Conservation (phyloP, 2,888 invertebrate species). For the Catotricha subobsoleta region DNA sequence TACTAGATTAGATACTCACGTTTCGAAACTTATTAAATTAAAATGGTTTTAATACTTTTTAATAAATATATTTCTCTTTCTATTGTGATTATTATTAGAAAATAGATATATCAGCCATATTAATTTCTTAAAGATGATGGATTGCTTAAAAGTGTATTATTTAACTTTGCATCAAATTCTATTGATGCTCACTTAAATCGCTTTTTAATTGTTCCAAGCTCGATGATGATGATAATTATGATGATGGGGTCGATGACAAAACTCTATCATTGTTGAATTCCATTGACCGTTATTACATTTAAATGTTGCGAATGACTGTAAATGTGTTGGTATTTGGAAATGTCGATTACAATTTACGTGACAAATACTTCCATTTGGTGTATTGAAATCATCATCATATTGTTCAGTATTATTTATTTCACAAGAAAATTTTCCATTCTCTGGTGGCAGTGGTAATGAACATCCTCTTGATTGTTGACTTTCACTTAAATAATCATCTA, state of each 20-base stretch:
- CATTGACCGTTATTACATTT: slow-evolving; percentile 12
- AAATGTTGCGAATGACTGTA: slow-evolving; percentile 9
- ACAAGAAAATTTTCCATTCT: slow-evolving; percentile 13
- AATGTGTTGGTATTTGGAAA: slow-evolving; percentile 11
- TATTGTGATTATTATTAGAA: too few relatives aligned
- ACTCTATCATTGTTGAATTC: slow-evolving; percentile 12
- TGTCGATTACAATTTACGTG: slow-evolving; percentile 11
- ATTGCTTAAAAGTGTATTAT: too few relatives aligned
- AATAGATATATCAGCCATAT: too few relatives aligned
- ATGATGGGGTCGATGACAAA: slow-evolving; percentile 9
- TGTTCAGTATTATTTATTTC: slow-evolving; percentile 11
- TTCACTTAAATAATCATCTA: neutral
- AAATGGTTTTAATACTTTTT: too few relatives aligned
- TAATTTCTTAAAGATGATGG: too few relatives aligned
- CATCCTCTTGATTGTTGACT: slow-evolving; percentile 6
- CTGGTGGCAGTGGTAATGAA: slow-evolving; percentile 11
- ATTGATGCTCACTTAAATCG: too few relatives aligned
- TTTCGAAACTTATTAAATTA: too few relatives aligned
- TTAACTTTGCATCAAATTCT: too few relatives aligned
- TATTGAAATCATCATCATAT: slow-evolving; percentile 5
- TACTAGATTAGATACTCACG: too few relatives aligned
- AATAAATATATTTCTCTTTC: too few relatives aligned
- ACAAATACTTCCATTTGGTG: slow-evolving; percentile 13
- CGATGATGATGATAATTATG: too few relatives aligned
- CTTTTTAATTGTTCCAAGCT: too few relatives aligned